Percentiles rank a stretch among this genome's conserved stretches.
Evolutionary conservation across 2,113 vertebrate species (phyloP).

Genomic region (Epinephelus fuscoguttatus): DNA sequence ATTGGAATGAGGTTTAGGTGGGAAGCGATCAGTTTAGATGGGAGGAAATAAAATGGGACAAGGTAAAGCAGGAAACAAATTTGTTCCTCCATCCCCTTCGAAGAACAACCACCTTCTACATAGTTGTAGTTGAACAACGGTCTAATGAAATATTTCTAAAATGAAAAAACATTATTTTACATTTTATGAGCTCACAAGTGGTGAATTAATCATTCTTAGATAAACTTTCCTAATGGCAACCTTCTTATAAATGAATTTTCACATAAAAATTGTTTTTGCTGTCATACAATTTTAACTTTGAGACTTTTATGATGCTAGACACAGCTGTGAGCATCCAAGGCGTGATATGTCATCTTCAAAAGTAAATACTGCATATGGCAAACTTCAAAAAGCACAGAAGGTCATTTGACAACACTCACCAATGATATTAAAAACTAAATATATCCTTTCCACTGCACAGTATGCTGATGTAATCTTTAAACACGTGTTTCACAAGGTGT

Average conservation of each 20-base stretch:
- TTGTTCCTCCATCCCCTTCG: not conserved
- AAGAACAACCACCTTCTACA: not conserved
- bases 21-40: not conserved
- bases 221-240: not conserved
- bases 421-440: not conserved
- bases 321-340: not conserved
- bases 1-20: slow-evolving; percentile 16
- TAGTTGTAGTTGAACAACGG: not conserved
- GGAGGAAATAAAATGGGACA: not conserved
- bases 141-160: not conserved
- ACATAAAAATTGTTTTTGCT: not conserved
- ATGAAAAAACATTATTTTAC: not conserved
- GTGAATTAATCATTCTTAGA: not conserved
- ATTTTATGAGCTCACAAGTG: not conserved
- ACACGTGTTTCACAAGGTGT: not conserved
- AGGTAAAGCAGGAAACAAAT: not conserved
- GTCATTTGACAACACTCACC: not conserved
- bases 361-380: not conserved
- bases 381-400: not conserved
- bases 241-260: not conserved
- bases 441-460: not conserved
- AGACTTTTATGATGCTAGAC: not conserved
- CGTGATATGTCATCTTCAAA: not conserved
- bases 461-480: too few relatives aligned
- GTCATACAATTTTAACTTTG: too few relatives aligned